A percentile compares a stretch with the other conserved stretches of the same genome.
Evolutionary conservation across 2,797 vertebrate species (phyloP).

Genomic region (Rhinogobio ventralis): DNA sequence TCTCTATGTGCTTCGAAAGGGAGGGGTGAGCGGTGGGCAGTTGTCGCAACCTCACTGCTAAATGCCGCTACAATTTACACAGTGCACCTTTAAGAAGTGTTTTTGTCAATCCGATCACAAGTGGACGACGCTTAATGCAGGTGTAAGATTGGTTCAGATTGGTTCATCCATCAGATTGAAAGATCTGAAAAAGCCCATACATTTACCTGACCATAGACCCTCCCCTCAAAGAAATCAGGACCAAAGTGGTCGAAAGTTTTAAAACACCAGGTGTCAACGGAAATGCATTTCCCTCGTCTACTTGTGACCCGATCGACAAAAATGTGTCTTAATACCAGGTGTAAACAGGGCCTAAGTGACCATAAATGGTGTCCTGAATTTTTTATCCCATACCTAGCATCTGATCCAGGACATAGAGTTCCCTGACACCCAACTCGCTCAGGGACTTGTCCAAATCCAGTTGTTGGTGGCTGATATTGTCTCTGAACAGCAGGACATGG

Average conservation of each 20-base stretch:
- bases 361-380: background rate
- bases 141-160: too few relatives aligned
- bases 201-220: background rate
- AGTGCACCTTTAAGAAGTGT: background rate
- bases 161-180: background rate
- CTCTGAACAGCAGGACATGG: slow-evolving; percentile 86
- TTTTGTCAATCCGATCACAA: background rate
- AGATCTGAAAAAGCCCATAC: background rate
- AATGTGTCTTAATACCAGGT: background rate
- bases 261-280: background rate
- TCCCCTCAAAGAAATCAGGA: background rate
- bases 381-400: slow-evolving; percentile 80
- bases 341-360: background rate
- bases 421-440: slow-evolving; percentile 88
- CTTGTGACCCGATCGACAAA: background rate
- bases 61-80: too few relatives aligned
- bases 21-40: too few relatives aligned
- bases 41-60: too few relatives aligned
- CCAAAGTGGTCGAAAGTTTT: background rate
- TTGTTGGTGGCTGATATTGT: slow-evolving; percentile 83
- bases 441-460: slow-evolving; percentile 89
- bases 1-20: too few relatives aligned
- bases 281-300: background rate
- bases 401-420: slow-evolving; percentile 91
- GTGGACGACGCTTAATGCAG: background rate